Percentiles rank a stretch among this genome's conserved stretches.
These are phyloP conservation scores for Pionites leucogaster DNA, from an alignment of 2,113 vertebrate species.

Conservation along the genomic window DNA sequence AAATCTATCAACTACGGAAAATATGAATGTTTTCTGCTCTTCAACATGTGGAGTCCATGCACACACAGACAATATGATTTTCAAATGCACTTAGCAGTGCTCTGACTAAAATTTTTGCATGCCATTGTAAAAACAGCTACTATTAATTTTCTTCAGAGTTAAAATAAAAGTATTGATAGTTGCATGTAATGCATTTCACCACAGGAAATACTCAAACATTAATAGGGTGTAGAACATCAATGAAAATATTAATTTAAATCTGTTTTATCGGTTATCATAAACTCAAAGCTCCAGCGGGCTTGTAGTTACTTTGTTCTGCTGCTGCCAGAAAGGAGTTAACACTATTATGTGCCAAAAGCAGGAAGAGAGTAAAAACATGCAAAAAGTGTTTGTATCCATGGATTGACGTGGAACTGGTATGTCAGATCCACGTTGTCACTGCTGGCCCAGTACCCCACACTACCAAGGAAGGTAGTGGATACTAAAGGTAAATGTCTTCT, in stretches of 20 bases:
- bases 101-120: neutral
- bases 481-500: neutral
- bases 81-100: neutral
- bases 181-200: neutral
- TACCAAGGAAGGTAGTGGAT: neutral
- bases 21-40: neutral
- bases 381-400: neutral
- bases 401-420: rapidly evolving
- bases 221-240: neutral
- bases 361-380: neutral
- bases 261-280: neutral
- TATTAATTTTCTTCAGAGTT: neutral
- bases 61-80: neutral
- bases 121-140: neutral
- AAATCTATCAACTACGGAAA: neutral
- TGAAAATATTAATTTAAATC: neutral
- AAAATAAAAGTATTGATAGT: neutral
- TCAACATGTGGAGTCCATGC: neutral
- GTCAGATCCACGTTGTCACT: neutral
- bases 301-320: neutral
- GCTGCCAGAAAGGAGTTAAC: neutral
- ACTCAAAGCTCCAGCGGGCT: neutral
- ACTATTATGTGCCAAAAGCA: neutral
- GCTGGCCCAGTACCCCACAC: neutral
- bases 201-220: neutral